A percentile compares a stretch with the other conserved stretches of the same genome.
Conservation (phyloP, 2,797 vertebrate genomes). For the Amblyraja radiata region DNA sequence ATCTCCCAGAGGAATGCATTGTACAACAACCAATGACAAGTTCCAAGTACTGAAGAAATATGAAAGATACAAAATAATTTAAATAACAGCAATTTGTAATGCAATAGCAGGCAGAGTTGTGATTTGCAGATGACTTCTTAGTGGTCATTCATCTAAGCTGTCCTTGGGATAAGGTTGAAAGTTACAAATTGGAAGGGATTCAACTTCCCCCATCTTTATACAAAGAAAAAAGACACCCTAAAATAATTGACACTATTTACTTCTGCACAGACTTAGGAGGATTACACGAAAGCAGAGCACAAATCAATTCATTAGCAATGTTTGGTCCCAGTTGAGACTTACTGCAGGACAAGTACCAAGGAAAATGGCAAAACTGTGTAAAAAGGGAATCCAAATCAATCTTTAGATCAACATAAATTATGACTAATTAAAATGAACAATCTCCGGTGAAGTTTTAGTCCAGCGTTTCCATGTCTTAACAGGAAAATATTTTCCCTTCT, state of each 20-base stretch:
- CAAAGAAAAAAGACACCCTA: not conserved
- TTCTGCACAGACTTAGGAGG: not conserved
- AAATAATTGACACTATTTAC: conserved; percentile 28
- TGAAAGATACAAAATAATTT: not conserved
- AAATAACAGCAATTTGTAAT: conserved; percentile 3
- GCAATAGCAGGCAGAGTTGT: no score
- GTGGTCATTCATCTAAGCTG: not conserved
- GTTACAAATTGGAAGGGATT: not conserved
- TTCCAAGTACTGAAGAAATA: not conserved
- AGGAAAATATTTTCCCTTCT: not conserved
- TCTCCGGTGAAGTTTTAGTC: not conserved
- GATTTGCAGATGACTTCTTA: not conserved
- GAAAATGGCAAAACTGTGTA: not conserved
- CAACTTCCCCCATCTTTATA: not conserved
- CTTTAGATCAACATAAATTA: conserved; percentile 16
- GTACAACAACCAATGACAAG: not conserved
- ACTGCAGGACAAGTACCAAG: no score
- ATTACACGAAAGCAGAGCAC: not conserved
- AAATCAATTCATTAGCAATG: conserved; percentile 28
- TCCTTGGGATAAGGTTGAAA: not conserved
- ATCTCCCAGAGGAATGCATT: not conserved
- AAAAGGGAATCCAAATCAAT: not conserved
- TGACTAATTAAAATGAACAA: conserved; percentile 9
- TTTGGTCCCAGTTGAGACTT: not conserved
- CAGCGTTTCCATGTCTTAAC: not conserved